A percentile compares a stretch with the other conserved stretches of the same genome.
Evolutionary conservation across 2,113 vertebrate genomes (phyloP).

Genomic region (Chaenogobius annularis): DNA sequence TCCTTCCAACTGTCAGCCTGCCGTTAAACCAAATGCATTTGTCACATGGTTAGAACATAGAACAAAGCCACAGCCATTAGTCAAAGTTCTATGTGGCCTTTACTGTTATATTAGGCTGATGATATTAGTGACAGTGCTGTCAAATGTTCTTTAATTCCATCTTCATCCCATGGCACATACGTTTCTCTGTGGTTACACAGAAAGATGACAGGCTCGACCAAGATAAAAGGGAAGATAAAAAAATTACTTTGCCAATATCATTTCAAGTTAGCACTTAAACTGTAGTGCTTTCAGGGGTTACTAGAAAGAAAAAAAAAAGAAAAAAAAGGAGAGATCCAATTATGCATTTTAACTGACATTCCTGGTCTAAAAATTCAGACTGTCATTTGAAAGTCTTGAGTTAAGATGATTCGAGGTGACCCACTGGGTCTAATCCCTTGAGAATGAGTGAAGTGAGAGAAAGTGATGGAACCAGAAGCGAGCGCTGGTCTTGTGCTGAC

Average conservation of each 20-base stretch:
- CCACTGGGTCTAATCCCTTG: slow-evolving; percentile 9
- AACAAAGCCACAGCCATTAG: background rate
- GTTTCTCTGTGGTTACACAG: slow-evolving; percentile 35
- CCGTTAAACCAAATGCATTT: background rate
- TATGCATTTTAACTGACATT: background rate
- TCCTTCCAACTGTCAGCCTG: background rate
- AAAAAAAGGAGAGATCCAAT: too few relatives aligned
- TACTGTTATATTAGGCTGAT: slow-evolving; percentile 9
- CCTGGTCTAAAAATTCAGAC: background rate
- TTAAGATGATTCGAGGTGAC: background rate
- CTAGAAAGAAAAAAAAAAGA: too few relatives aligned
- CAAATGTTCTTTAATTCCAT: slow-evolving; percentile 27
- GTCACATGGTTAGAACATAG: slow-evolving; percentile 20
- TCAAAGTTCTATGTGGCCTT: background rate
- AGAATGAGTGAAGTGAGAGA: slow-evolving; percentile 29
- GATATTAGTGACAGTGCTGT: slow-evolving; percentile 18
- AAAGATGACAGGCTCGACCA: slow-evolving; percentile 26
- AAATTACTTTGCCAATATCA: slow-evolving; percentile 5
- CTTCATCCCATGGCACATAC: slow-evolving; percentile 1
- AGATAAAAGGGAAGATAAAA: slow-evolving; percentile 11
- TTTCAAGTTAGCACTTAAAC: background rate
- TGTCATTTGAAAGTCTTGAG: background rate
- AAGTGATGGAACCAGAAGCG: slow-evolving; percentile 37
- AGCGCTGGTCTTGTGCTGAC: slow-evolving; percentile 55
- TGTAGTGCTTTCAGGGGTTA: background rate